phyloP scores from a whole-genome alignment of 2,888 invertebrate genomes.

The Galeruca laticollis region DNA sequence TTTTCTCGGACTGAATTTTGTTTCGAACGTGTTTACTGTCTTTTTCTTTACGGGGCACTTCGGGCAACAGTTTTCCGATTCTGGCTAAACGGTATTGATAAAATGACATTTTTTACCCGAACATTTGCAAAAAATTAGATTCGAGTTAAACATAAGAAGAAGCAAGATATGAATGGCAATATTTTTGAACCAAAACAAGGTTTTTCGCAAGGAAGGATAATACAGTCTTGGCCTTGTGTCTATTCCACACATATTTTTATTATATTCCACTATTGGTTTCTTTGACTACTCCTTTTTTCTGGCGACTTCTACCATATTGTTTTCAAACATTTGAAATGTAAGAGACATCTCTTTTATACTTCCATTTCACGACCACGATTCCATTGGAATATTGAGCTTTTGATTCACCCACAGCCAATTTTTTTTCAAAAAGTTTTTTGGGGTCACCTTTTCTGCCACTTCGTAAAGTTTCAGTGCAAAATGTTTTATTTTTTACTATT shows the following conservation, averaged over 20 bases:
- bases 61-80: too few relatives aligned
- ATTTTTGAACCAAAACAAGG: background rate
- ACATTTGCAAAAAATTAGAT: too few relatives aligned
- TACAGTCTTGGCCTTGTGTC: background rate
- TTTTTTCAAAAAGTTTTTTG: background rate
- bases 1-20: too few relatives aligned
- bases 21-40: too few relatives aligned
- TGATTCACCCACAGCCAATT: background rate
- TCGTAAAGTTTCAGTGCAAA: background rate
- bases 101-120: too few relatives aligned
- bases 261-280: background rate
- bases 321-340: too few relatives aligned
- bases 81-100: too few relatives aligned
- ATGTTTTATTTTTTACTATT: background rate
- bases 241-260: background rate
- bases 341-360: too few relatives aligned
- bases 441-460: background rate
- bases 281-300: background rate
- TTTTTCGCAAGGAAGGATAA: background rate
- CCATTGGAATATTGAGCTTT: background rate
- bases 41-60: too few relatives aligned
- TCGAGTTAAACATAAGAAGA: too few relatives aligned
- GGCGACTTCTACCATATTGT: background rate
- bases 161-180: too few relatives aligned
- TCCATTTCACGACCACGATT: too few relatives aligned